phyloP scores from a whole-genome alignment of 2,113 vertebrate genomes.

The Propithecus coquereli region DNA sequence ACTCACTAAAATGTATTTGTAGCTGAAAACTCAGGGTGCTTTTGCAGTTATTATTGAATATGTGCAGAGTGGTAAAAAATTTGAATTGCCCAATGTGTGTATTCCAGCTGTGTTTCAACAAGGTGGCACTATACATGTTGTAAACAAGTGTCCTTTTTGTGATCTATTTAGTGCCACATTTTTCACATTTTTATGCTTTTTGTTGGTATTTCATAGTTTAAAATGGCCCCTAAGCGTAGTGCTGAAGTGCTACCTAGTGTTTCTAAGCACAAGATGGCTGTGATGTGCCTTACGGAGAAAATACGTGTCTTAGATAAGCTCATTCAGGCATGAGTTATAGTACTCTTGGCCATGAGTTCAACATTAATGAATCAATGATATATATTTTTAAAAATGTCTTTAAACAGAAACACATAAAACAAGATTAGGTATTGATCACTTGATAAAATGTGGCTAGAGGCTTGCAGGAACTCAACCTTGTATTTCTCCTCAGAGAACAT shows the following conservation, averaged over 20 bases:
- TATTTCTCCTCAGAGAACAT: neutral
- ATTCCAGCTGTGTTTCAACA: neutral
- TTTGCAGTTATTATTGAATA: neutral
- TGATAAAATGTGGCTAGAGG: neutral
- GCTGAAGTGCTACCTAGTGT: neutral
- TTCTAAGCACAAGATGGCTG: neutral
- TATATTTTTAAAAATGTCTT: neutral
- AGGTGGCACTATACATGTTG: neutral
- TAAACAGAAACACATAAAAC: constrained; percentile 7
- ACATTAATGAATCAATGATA: neutral
- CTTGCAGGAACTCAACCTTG: neutral
- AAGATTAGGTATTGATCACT: neutral
- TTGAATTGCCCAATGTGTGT: neutral
- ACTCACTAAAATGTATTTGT: neutral
- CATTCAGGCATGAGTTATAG: neutral
- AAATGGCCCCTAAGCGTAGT: neutral
- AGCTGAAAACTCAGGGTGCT: neutral
- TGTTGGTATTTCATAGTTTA: neutral
- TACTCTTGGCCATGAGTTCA: neutral
- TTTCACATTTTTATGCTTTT: neutral
- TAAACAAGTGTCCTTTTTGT: neutral
- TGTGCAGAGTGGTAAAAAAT: neutral
- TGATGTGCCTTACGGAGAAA: neutral
- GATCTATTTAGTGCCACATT: neutral
- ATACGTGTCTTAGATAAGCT: neutral